These are phyloP conservation scores for Brachionus manjavacas DNA, from an alignment of 1,140 invertebrate genomes.

Conservation along the genomic window DNA sequence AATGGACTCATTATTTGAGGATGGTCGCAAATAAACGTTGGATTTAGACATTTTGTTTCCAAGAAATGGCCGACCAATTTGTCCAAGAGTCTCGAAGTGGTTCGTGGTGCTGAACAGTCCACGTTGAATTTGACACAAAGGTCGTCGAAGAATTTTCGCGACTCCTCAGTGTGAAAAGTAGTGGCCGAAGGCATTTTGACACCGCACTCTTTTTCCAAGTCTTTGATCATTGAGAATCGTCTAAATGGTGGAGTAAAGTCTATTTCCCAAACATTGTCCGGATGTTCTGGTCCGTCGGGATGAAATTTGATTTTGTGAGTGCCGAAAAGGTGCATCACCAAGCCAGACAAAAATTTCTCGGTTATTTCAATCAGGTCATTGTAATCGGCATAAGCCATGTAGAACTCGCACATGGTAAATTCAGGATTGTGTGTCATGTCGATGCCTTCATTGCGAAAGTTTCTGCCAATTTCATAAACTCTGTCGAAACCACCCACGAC, in stretches of 20 bases:
- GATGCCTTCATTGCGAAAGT: slow-evolving; percentile 97
- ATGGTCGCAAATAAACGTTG: slow-evolving; percentile 94
- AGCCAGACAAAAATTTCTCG: slow-evolving; percentile 78
- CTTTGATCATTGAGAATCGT: slow-evolving; percentile 80
- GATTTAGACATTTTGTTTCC: slow-evolving; percentile 90
- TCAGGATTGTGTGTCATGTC: slow-evolving; percentile 98
- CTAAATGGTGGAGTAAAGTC: slow-evolving; percentile 97
- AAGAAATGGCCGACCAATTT: slow-evolving; percentile 93
- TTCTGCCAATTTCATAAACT: slow-evolving; percentile 94
- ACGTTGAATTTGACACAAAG: slow-evolving; percentile 79
- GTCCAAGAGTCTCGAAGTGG: slow-evolving; percentile 83
- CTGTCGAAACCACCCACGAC: slow-evolving; percentile 92
- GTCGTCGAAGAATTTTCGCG: slow-evolving; percentile 71
- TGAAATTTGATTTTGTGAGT: slow-evolving; percentile 78
- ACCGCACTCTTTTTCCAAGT: slow-evolving; percentile 75
- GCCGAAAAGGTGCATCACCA: slow-evolving; percentile 68
- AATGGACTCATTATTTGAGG: slow-evolving; percentile 98
- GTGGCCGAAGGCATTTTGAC: slow-evolving; percentile 73
- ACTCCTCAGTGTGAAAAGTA: slow-evolving; percentile 58
- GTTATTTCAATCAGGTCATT: slow-evolving; percentile 89
- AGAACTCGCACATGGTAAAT: slow-evolving; percentile 98
- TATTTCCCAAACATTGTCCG: slow-evolving; percentile 68
- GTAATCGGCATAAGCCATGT: slow-evolving; percentile 99
- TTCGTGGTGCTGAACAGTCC: slow-evolving; percentile 85
- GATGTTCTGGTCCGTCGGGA: slow-evolving; percentile 75